Evolutionary conservation across 2,113 vertebrate species (phyloP).

Genomic region (Sardina pilchardus): DNA sequence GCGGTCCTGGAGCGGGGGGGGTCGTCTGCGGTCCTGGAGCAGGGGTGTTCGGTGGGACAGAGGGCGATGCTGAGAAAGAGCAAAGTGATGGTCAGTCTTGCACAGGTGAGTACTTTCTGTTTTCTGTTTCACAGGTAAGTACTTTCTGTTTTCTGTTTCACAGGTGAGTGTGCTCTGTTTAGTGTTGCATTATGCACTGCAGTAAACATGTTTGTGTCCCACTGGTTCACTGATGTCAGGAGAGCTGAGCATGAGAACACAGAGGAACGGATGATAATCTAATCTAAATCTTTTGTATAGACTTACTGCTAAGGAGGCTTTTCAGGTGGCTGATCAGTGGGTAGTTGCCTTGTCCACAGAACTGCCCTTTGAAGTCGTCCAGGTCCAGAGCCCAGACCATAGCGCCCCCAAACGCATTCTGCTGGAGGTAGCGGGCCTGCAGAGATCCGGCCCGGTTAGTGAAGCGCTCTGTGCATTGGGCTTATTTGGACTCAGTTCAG

Average conservation of each 20-base stretch:
- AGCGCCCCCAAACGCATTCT: constrained; percentile 73
- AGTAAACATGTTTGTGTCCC: neutral
- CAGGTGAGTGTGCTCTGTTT: neutral
- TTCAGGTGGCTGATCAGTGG: constrained; percentile 71
- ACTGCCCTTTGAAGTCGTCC: constrained; percentile 77
- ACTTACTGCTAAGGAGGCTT: constrained; percentile 57
- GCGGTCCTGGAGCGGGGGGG: too few species aligned
- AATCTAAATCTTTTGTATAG: too few species aligned
- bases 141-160: neutral
- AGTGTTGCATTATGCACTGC: neutral
- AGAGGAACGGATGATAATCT: neutral
- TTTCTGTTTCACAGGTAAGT: neutral
- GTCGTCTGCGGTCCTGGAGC: too few species aligned
- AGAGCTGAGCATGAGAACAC: neutral
- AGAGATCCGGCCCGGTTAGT: neutral
- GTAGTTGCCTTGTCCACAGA: constrained; percentile 72
- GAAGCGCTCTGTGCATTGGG: neutral
- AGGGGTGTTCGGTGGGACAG: constrained; percentile 8
- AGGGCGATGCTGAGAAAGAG: neutral
- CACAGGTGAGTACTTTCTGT: neutral
- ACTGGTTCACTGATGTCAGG: neutral
- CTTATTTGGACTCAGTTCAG: neutral
- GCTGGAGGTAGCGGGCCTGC: constrained; percentile 72
- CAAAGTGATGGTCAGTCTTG: neutral
- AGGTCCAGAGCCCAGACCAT: constrained; percentile 78